Conservation (phyloP, 2,888 invertebrate genomes). For the Phalangium opilio region DNA sequence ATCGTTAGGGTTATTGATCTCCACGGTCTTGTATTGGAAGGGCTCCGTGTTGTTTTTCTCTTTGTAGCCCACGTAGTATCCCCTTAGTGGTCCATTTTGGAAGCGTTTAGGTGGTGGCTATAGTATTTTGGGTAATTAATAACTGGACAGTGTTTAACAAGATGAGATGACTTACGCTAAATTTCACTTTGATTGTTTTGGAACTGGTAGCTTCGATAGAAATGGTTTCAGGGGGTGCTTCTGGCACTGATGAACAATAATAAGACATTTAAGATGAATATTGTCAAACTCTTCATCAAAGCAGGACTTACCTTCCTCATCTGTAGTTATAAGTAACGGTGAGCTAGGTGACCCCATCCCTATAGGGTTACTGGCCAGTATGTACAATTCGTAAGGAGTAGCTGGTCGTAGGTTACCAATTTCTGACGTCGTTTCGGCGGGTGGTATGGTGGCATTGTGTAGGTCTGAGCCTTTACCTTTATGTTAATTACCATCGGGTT, state of each 20-base stretch:
- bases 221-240: conserved; percentile 29
- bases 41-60: conserved; percentile 28
- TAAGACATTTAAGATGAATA: too few relatives aligned
- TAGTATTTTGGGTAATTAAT: too few relatives aligned
- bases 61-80: conserved; percentile 34
- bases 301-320: conserved; percentile 25
- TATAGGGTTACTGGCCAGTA: conserved; percentile 30
- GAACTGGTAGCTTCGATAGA: conserved; percentile 28
- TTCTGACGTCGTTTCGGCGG: conserved; percentile 21
- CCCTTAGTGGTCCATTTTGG: conserved; percentile 30
- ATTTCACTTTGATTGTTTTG: conserved; percentile 28
- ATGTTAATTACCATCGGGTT: too few relatives aligned
- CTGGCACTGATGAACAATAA: conserved; percentile 28
- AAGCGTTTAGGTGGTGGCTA: conserved; percentile 13
- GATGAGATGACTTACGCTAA: conserved; percentile 27
- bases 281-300: background rate
- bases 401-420: conserved; percentile 27
- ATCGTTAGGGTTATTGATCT: conserved; percentile 3
- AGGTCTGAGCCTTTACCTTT: background rate
- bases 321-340: conserved; percentile 25
- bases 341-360: conserved; percentile 28
- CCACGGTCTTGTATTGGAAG: conserved; percentile 29
- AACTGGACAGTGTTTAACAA: too few relatives aligned
- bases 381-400: conserved; percentile 27
- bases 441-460: conserved; percentile 25